These are phyloP conservation scores for Percina caprodes DNA, from an alignment of 2,113 vertebrate species.

Conservation along the genomic window DNA sequence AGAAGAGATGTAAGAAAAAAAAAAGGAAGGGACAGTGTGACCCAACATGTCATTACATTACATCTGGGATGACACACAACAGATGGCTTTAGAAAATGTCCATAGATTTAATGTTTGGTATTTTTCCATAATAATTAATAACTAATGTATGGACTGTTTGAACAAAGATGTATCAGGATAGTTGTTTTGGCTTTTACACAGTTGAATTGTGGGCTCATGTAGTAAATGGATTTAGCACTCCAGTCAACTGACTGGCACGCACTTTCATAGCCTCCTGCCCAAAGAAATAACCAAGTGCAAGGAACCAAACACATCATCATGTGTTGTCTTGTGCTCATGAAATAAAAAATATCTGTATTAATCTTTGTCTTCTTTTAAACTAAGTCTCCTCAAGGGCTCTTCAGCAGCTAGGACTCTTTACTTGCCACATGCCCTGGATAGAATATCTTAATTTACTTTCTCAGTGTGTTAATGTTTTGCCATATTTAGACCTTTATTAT, in stretches of 20 bases:
- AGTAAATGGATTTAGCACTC: conserved; percentile 31
- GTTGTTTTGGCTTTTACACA: conserved; percentile 4
- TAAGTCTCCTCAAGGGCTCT: conserved; percentile 6
- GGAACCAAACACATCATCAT: conserved; percentile 52
- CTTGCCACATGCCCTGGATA: conserved; percentile 20
- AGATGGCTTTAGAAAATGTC: not conserved
- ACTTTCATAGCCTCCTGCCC: conserved; percentile 27
- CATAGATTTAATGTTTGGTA: not conserved
- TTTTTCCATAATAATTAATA: not conserved
- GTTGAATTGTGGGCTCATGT: not conserved
- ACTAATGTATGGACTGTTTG: not conserved
- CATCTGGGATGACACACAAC: conserved; percentile 10
- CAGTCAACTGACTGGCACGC: conserved; percentile 64
- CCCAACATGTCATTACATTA: conserved; percentile 31
- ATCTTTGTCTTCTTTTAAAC: conserved; percentile 39
- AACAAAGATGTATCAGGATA: not conserved
- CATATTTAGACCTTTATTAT: no score
- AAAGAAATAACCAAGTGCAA: conserved; percentile 28
- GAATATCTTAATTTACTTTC: conserved; percentile 32
- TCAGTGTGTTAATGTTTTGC: conserved; percentile 33
- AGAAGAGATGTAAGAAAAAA: conserved; percentile 29
- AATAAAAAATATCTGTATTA: conserved; percentile 21
- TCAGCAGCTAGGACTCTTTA: conserved; percentile 21
- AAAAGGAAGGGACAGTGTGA: conserved; percentile 45
- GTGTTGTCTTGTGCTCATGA: conserved; percentile 61